Conservation (phyloP, 2,888 invertebrate genomes). For the Nasonovia ribisnigri region DNA sequence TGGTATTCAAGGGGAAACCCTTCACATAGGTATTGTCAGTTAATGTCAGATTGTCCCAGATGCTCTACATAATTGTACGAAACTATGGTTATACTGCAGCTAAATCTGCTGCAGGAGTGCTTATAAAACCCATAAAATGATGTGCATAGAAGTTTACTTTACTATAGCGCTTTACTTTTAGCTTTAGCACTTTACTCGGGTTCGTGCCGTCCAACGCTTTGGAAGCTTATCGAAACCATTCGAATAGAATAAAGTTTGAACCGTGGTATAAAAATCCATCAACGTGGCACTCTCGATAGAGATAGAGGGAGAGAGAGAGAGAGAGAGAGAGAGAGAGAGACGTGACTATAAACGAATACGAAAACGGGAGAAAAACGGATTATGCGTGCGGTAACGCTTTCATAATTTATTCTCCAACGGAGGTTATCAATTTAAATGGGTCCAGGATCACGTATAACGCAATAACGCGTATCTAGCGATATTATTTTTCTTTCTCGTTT, state of each 20-base stretch:
- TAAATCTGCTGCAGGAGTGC: background rate
- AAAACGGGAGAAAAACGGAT: background rate
- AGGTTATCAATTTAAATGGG: background rate
- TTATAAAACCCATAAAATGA: background rate
- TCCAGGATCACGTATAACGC: background rate
- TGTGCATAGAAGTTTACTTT: background rate
- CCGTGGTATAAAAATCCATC: background rate
- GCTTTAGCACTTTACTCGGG: slow-evolving; percentile 2
- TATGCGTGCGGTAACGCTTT: background rate
- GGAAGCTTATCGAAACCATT: background rate
- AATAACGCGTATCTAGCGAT: background rate
- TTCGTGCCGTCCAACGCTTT: background rate
- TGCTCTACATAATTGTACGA: background rate
- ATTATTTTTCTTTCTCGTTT: background rate
- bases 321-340: background rate
- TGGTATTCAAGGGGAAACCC: background rate
- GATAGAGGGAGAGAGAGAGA: background rate
- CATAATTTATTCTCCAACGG: background rate
- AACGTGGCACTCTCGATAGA: background rate
- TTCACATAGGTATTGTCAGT: background rate
- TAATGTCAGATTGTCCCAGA: background rate
- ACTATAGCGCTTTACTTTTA: slow-evolving; percentile 9
- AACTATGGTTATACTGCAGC: background rate
- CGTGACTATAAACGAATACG: background rate
- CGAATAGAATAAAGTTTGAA: slow-evolving; percentile 2